phyloP scores from a whole-genome alignment of 2,113 vertebrate species.

The Coptodon bakossiorum region DNA sequence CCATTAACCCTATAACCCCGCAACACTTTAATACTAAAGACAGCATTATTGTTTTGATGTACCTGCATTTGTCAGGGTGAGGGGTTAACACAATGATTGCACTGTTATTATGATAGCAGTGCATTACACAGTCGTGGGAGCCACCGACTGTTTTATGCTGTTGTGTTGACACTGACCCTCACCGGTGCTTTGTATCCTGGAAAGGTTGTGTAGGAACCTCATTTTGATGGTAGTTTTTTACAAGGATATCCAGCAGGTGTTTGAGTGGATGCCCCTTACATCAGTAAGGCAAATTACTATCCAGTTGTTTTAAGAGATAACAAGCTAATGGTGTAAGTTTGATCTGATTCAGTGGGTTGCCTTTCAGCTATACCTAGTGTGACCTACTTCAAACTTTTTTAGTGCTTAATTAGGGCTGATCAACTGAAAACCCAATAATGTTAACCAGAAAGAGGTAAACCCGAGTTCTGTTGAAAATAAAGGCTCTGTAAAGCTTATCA shows the following conservation, averaged over 20 bases:
- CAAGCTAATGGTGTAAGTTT: not conserved
- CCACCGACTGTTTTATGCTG: not conserved
- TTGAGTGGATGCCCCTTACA: not conserved
- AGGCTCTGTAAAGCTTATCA: not conserved
- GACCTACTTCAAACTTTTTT: not conserved
- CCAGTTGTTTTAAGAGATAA: not conserved
- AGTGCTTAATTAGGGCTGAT: not conserved
- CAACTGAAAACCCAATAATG: not conserved
- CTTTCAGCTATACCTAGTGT: not conserved
- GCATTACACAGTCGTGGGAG: not conserved
- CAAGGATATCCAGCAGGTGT: not conserved
- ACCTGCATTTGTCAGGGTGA: not conserved
- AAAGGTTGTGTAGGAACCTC: not conserved
- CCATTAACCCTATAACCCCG: not conserved
- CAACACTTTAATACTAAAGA: not conserved
- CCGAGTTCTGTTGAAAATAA: not conserved
- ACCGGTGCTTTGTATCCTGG: not conserved
- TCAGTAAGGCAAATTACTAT: not conserved
- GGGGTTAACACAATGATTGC: not conserved
- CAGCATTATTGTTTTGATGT: not conserved
- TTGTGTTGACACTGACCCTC: not conserved
- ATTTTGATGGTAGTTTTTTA: not conserved
- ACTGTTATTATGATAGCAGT: not conserved
- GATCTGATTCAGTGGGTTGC: not conserved
- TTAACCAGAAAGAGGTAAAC: not conserved